Conservation (phyloP, 2,888 invertebrate genomes). For the Chelonus formosanus region DNA sequence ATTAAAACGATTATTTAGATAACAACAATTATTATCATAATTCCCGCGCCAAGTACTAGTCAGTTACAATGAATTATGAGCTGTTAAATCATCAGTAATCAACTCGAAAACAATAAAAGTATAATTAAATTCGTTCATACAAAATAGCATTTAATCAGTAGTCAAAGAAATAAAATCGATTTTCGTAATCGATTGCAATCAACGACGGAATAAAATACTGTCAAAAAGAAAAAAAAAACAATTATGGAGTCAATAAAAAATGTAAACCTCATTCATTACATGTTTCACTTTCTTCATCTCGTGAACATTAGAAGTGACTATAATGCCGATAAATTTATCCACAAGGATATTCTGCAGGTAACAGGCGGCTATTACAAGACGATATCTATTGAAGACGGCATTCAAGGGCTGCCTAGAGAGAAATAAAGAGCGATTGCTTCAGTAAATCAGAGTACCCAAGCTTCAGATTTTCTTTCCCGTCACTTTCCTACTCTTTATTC, state of each 20-base stretch:
- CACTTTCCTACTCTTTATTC: conserved; percentile 38
- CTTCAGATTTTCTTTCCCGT: conserved; percentile 35
- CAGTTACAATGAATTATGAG: no score
- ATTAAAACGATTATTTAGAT: no score
- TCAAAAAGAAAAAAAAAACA: conserved; percentile 8
- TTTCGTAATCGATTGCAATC: conserved; percentile 23
- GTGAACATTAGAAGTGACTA: neutral
- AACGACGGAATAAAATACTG: neutral
- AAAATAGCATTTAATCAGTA: neutral
- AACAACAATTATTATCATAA: no score
- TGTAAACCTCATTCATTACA: no score
- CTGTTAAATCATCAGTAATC: no score
- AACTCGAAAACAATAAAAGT: no score
- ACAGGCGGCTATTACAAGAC: conserved; percentile 65
- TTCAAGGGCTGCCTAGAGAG: conserved; percentile 65
- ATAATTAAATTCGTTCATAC: no score
- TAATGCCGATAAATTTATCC: conserved; percentile 29
- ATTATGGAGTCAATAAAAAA: neutral
- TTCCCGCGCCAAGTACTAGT: no score
- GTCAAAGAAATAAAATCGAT: neutral
- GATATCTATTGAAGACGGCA: conserved; percentile 63
- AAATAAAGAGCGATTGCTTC: conserved; percentile 66
- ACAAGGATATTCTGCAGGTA: conserved; percentile 59
- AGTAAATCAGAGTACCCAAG: conserved; percentile 60
- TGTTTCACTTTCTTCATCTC: no score